phyloP scores from a whole-genome alignment of 2,797 vertebrate species.

The Oryzias dopingdopingensis region DNA sequence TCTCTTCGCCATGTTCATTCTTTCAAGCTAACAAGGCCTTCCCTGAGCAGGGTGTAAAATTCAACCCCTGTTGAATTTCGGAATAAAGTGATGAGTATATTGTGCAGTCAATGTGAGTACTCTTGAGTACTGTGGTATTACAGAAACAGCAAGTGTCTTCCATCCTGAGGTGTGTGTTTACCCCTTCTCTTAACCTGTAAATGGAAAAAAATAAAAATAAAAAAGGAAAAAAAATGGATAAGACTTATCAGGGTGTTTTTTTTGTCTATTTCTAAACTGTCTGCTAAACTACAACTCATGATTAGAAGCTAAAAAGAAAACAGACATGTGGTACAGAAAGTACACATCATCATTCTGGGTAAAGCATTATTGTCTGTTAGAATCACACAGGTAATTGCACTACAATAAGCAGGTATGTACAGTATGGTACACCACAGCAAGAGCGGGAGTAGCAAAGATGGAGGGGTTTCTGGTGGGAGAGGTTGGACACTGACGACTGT shows the following conservation, averaged over 20 bases:
- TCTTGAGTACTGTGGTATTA: slow-evolving; percentile 73
- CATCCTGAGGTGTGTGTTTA: slow-evolving; percentile 81
- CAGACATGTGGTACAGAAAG: slow-evolving; percentile 80
- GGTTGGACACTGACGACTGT: slow-evolving; percentile 67
- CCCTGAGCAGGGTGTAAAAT: slow-evolving; percentile 91
- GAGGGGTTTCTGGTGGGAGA: slow-evolving; percentile 12
- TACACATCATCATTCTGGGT: slow-evolving; percentile 77
- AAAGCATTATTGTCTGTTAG: slow-evolving; percentile 78
- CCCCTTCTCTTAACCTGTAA: slow-evolving; percentile 68
- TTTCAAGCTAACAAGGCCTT: slow-evolving; percentile 93
- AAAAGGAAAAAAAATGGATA: slow-evolving; percentile 49
- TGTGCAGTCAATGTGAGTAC: slow-evolving; percentile 89
- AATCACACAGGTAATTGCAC: slow-evolving; percentile 81
- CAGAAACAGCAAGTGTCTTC: slow-evolving; percentile 79
- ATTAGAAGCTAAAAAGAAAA: slow-evolving; percentile 75
- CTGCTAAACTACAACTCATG: slow-evolving; percentile 69
- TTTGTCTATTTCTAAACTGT: slow-evolving; percentile 63
- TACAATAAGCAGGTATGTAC: slow-evolving; percentile 85
- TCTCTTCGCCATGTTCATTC: slow-evolving; percentile 84
- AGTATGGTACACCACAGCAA: slow-evolving; percentile 84
- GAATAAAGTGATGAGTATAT: slow-evolving; percentile 84
- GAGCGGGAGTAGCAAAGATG: slow-evolving; percentile 70
- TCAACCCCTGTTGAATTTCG: slow-evolving; percentile 82
- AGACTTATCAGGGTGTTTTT: slow-evolving; percentile 68
- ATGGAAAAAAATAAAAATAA: slow-evolving; percentile 33